These are phyloP conservation scores for Probosciger aterrimus DNA, from an alignment of 2,113 vertebrate genomes.

Conservation along the genomic window DNA sequence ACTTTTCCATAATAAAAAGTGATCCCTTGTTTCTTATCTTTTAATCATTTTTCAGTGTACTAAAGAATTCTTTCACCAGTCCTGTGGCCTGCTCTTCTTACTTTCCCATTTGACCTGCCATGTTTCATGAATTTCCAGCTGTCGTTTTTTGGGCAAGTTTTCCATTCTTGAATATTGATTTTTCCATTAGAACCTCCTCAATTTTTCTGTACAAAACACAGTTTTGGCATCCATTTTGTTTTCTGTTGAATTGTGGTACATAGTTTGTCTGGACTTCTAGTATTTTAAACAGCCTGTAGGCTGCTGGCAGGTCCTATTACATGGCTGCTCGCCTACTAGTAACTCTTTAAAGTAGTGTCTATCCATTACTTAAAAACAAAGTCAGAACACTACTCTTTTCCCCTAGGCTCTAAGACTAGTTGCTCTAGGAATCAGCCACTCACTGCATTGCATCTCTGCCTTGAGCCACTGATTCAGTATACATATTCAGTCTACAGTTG, in stretches of 20 bases:
- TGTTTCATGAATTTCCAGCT: neutral
- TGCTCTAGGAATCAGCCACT: neutral
- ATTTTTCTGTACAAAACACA: neutral
- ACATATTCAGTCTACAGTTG: neutral
- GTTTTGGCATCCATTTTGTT: neutral
- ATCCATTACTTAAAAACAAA: neutral
- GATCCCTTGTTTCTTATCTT: neutral
- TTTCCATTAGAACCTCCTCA: neutral
- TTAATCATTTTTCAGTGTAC: neutral
- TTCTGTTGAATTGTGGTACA: neutral
- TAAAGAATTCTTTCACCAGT: neutral
- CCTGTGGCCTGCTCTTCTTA: neutral
- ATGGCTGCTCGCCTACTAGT: neutral
- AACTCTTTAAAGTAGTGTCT: neutral
- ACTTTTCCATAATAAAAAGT: neutral
- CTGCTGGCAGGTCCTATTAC: neutral
- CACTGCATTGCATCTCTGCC: neutral
- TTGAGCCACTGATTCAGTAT: neutral
- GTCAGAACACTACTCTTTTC: neutral
- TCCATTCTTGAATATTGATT: neutral
- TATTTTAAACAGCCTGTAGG: neutral
- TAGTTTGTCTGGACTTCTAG: neutral
- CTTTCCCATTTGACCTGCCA: neutral
- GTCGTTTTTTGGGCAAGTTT: neutral
- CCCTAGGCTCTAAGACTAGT: neutral